Base-by-base conservation (phyloP, 2,888 invertebrate genomes). In the Alloscopus bannaensis region DNA sequence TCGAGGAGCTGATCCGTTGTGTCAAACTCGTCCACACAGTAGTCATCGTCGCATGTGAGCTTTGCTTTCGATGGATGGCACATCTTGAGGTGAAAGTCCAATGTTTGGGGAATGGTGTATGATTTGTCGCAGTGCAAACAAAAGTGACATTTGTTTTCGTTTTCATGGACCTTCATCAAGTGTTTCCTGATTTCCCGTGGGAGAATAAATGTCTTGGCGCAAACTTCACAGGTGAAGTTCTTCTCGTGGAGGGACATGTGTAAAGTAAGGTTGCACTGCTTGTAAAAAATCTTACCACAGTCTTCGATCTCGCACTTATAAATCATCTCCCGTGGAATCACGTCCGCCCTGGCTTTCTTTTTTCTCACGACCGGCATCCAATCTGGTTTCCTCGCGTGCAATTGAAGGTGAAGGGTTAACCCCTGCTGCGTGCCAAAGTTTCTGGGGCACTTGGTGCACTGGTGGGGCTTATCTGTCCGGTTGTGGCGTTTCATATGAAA, bases 21-120 rank as follows among this genome's bases (percentile, higher is more conserved):
- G 11, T 72, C 72, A 65, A 64, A 72, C 22, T 64, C 60, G 18
- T 72, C 64, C 11, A 16, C n/a, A 18, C 72, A 72, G 22, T 64
- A 31, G 20, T 64, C 72, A 8, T 26, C 62, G n/a, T 72, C 72
- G 50, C 72, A 72, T 18, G 3, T 0, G 11, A 72, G 13, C 22
- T 36, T 72, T 1, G 28, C 18, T 50, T 64, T 72, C 3, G 72
- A 62, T 2, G 72, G 72, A 42, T 72, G 72, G 1, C 42, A 64
- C 40, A 59, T 55, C 26, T 64, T 72, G 4, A 11, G 28, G 26
- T 72, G 72, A 6, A 72, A 28, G 18, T 72, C 64, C 40, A 22
- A 72, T 6, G 55, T 28, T 72, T 72, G 64, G 8, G 28, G 20
- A 0, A 55, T 3, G 0, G 72, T 72, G 20, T 18, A 72, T 0